phyloP scores from a whole-genome alignment of 2,113 vertebrate species.

The Siphamia tubifer region DNA sequence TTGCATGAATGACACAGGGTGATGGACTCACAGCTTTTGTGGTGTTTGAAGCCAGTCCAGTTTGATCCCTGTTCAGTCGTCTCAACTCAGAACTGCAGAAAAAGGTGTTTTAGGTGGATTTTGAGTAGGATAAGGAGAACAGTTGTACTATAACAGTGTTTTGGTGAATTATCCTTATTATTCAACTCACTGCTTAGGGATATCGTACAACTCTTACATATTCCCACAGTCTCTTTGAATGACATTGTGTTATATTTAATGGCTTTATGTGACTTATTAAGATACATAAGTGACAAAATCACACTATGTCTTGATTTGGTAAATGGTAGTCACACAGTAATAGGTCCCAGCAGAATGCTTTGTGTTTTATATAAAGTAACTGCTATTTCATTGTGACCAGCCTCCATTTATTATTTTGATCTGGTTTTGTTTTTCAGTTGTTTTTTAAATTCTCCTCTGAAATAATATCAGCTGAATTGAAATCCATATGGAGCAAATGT shows the following conservation, averaged over 20 bases:
- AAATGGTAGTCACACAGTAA: conserved; percentile 6
- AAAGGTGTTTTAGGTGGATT: background rate
- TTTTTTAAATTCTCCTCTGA: too few relatives aligned
- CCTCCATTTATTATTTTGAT: conserved; percentile 29
- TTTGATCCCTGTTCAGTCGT: background rate
- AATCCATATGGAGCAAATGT: too few relatives aligned
- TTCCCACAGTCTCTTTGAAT: conserved; percentile 11
- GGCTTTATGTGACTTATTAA: conserved; percentile 28
- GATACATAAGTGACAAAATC: conserved; percentile 27
- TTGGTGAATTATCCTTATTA: background rate
- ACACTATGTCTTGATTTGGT: conserved; percentile 29
- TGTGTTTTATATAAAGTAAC: conserved; percentile 22
- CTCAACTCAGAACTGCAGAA: background rate
- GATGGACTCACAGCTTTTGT: background rate
- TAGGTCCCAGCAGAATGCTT: conserved; percentile 8
- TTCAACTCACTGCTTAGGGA: background rate
- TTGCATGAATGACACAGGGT: background rate
- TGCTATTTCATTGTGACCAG: conserved; percentile 29
- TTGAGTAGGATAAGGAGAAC: background rate
- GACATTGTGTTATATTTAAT: background rate
- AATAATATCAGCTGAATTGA: too few relatives aligned
- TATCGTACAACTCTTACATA: background rate
- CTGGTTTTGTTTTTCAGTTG: too few relatives aligned
- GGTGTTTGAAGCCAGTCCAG: conserved; percentile 13
- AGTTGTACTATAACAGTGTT: background rate